Conservation (phyloP, 2,113 vertebrate species). For the Dolichotis patagonum region DNA sequence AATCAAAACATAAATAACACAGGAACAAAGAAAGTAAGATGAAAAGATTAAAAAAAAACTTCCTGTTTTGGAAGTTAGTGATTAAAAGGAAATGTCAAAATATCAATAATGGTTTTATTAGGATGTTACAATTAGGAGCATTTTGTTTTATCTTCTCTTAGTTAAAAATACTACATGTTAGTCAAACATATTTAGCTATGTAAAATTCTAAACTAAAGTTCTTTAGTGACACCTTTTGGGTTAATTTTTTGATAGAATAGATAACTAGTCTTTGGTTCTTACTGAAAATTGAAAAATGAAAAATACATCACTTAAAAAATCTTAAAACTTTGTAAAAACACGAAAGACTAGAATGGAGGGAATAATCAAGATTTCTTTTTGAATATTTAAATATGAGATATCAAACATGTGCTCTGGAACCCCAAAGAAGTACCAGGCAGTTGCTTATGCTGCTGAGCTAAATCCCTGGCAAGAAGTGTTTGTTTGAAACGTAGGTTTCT, state of each 20-base stretch:
- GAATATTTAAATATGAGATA: neutral
- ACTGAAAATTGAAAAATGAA: slow-evolving; percentile 2
- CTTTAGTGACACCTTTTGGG: neutral
- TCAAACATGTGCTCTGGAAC: neutral
- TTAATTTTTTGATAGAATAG: neutral
- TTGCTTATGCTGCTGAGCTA: no score
- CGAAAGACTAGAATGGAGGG: neutral
- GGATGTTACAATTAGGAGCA: neutral
- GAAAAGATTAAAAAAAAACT: neutral
- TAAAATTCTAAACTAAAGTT: neutral
- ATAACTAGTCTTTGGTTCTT: slow-evolving; percentile 15
- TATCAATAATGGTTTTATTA: neutral
- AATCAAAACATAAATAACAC: neutral
- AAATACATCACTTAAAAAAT: slow-evolving; percentile 34
- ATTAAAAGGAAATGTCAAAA: slow-evolving; percentile 8
- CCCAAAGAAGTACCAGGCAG: neutral
- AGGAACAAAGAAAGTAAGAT: neutral
- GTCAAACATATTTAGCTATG: neutral
- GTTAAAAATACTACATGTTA: neutral
- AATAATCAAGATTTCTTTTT: neutral
- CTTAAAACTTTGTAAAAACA: neutral
- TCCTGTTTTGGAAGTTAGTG: neutral
- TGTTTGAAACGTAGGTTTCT: neutral
- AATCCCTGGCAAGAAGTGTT: neutral
- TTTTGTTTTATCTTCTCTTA: neutral